Base-by-base conservation (phyloP, 2,797 vertebrate species). In the Xyrichtys novacula region DNA sequence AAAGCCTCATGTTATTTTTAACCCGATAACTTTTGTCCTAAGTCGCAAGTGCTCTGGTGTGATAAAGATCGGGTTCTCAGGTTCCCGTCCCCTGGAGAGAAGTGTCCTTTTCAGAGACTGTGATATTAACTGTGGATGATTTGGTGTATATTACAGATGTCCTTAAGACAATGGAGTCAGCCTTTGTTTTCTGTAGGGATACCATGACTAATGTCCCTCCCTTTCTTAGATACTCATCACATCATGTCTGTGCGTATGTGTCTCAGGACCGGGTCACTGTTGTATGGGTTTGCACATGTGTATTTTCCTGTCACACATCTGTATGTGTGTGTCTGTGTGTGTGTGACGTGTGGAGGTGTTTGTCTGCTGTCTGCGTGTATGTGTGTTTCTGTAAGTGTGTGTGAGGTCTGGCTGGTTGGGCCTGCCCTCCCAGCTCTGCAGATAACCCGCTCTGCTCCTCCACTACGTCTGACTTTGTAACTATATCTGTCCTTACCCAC, bases 401-500 rank as follows among this genome's bases (percentile, higher is more conserved):
- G 15, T 2, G 15, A 65, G 57, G 59, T 73, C 74, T 78, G 79
- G 66, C 69, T 75, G 81, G 71, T 50, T 87, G 4, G 28, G 31
- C 54, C 52, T 47, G 57, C 77, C 85, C 83, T 74, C 59, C 55
- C 55, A 70, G 74, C 78, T 65, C 60, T 84, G 71, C 83, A 84
- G 89, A 93, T 91, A 90, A 89, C 78, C 81, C 57, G 61, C 75
- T 70, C 71, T 77, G 81, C 73, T 83, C 76, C 78, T 78, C 79
- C 61, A 50, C 74, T 82, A 59, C 57, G 77, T 82, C 85, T 89
- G 81, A 74, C 80, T 84, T 80, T 90, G 88, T 89, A 89, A 84
- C 84, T 84, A 85, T 89, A 91, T 90, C 90, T 88, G 84, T 89
- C 89, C 83, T 89, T 88, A 89, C 58, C 78, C 85, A 82, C 78